Conservation (phyloP, 2,113 vertebrate species). For the Bos indicus region DNA sequence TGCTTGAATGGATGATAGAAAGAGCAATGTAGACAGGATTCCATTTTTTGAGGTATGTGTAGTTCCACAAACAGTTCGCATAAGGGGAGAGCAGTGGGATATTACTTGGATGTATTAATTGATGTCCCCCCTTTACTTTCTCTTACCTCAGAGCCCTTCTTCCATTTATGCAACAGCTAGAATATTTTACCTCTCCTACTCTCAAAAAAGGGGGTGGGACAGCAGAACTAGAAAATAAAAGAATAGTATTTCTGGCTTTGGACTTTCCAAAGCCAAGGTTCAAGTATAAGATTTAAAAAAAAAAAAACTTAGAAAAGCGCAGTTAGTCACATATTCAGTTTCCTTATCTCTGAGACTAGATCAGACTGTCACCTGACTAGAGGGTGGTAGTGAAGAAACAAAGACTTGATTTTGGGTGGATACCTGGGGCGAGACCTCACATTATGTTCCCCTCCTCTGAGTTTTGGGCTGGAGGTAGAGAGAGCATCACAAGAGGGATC, state of each 20-base stretch:
- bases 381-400: not conserved
- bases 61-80: accelerated
- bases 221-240: not conserved
- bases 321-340: not conserved
- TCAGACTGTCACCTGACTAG: not conserved
- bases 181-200: not conserved
- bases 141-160: not conserved
- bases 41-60: not conserved
- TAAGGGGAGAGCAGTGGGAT: not conserved
- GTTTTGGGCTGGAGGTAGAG: not conserved
- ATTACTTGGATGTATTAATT: not conserved
- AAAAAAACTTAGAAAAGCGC: not conserved
- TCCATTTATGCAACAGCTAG: not conserved
- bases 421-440: not conserved
- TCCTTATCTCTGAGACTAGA: not conserved
- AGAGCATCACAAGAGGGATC: not conserved
- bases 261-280: not conserved
- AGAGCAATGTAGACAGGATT: not conserved
- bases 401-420: not conserved
- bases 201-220: not conserved
- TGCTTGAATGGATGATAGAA: not conserved
- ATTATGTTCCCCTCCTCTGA: not conserved
- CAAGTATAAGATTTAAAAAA: not conserved
- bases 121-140: not conserved
- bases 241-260: not conserved